These are phyloP conservation scores for Scaptomyza parva DNA, from an alignment of 2,888 invertebrate genomes.

Conservation along the genomic window DNA sequence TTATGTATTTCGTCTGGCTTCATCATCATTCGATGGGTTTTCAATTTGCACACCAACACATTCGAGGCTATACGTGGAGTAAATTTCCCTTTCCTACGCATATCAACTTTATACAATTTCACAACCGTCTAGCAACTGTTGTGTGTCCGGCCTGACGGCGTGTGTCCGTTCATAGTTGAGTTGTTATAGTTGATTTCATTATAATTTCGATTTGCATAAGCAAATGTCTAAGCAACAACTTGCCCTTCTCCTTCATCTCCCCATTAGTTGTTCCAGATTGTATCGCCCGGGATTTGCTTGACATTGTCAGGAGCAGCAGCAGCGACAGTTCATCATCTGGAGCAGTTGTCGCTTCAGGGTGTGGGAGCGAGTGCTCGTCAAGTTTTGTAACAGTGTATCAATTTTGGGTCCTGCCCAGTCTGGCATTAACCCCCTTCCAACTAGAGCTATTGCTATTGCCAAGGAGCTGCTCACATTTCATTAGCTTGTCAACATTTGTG, in stretches of 20 bases:
- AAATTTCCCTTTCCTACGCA: background rate
- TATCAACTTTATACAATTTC: slow-evolving; percentile 8
- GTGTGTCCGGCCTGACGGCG: slow-evolving; percentile 2
- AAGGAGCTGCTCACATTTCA: slow-evolving; percentile 74
- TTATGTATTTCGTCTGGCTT: slow-evolving; percentile 29
- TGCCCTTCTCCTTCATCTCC: slow-evolving; percentile 3
- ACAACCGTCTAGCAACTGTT: slow-evolving; percentile 9
- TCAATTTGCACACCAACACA: slow-evolving; percentile 29
- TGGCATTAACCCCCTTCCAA: background rate
- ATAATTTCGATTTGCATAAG: slow-evolving; percentile 81
- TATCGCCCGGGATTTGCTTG: slow-evolving; percentile 64
- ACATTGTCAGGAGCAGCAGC: slow-evolving; percentile 41
- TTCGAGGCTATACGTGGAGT: background rate
- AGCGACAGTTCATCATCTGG: slow-evolving; percentile 44
- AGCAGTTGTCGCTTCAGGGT: slow-evolving; percentile 10
- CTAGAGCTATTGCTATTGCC: slow-evolving; percentile 33
- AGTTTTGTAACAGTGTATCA: slow-evolving; percentile 66
- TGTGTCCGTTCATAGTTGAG: slow-evolving; percentile 23
- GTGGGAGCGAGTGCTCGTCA: slow-evolving; percentile 29
- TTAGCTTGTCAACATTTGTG: slow-evolving; percentile 80
- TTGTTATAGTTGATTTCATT: slow-evolving; percentile 76
- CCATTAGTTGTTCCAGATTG: slow-evolving; percentile 23
- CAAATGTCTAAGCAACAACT: slow-evolving; percentile 75
- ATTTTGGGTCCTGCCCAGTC: slow-evolving; percentile 54
- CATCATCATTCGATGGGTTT: slow-evolving; percentile 30